phyloP scores from a whole-genome alignment of 1,140 invertebrate species.

The Centruroides vittatus region DNA sequence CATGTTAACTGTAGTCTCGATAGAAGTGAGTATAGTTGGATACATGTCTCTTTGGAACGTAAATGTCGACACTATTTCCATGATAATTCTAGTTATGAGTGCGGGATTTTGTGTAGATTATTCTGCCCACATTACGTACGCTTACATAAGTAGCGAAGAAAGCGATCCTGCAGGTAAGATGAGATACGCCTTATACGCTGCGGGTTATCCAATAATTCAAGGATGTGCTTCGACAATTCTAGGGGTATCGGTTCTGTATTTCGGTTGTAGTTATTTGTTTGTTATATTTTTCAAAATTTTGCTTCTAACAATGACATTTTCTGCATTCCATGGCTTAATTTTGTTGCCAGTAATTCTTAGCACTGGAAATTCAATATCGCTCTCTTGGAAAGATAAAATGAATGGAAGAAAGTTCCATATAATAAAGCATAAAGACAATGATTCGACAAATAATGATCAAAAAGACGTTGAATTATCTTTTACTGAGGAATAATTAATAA shows the following conservation, averaged over 20 bases:
- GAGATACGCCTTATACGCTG: slow-evolving; percentile 65
- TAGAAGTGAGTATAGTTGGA: slow-evolving; percentile 86
- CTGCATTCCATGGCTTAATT: slow-evolving; percentile 80
- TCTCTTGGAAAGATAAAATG: no score
- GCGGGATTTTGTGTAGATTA: slow-evolving; percentile 96
- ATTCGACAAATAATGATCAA: no score
- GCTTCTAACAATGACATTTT: slow-evolving; percentile 85
- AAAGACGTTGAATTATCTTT: no score
- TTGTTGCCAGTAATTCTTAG: slow-evolving; percentile 70
- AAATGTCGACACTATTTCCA: slow-evolving; percentile 89
- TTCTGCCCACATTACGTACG: slow-evolving; percentile 91
- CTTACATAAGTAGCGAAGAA: slow-evolving; percentile 69
- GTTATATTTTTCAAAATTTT: slow-evolving; percentile 96
- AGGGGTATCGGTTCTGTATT: slow-evolving; percentile 65
- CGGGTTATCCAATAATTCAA: slow-evolving; percentile 88
- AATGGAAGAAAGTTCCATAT: no score
- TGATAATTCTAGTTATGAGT: slow-evolving; percentile 98
- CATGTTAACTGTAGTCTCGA: slow-evolving; percentile 84
- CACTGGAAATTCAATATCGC: no score
- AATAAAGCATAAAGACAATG: no score
- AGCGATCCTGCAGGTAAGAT: slow-evolving; percentile 45
- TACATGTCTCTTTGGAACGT: slow-evolving; percentile 93
- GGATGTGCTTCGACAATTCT: slow-evolving; percentile 86
- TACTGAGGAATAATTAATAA: no score
- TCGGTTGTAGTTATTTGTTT: slow-evolving; percentile 90